These are phyloP conservation scores for Haliclona indistincta DNA, from an alignment of 37 sponge, comb jelly and placozoan species.

Conservation along the genomic window DNA sequence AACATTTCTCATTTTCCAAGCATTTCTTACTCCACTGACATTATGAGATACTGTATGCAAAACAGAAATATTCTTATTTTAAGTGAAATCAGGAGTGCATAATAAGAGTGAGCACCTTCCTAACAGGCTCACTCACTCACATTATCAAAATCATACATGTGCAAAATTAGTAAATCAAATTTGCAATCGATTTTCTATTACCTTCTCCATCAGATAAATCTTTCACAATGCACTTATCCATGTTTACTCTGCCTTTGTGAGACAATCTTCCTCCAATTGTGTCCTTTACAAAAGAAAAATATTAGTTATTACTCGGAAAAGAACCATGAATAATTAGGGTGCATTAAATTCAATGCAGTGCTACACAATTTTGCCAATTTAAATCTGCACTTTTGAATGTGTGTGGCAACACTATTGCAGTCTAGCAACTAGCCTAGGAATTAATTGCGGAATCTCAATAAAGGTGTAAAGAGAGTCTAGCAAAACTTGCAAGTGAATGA, in stretches of 20 bases:
- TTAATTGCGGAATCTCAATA: too few species aligned
- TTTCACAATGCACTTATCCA: slow-evolving; percentile 70
- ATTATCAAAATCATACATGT: neutral
- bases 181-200: too few species aligned
- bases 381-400: too few species aligned
- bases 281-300: slow-evolving; percentile 40
- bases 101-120: too few species aligned
- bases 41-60: slow-evolving; percentile 55
- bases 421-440: too few species aligned
- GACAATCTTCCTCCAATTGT: slow-evolving; percentile 75
- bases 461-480: too few species aligned
- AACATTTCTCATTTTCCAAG: slow-evolving; percentile 92
- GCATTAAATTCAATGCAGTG: too few species aligned
- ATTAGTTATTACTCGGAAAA: neutral
- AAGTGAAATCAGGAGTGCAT: neutral
- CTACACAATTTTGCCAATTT: too few species aligned
- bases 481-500: too few species aligned
- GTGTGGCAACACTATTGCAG: too few species aligned
- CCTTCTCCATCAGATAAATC: slow-evolving; percentile 85
- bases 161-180: neutral
- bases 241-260: slow-evolving; percentile 81
- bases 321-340: neutral
- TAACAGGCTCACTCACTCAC: neutral
- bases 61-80: too few species aligned
- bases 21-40: slow-evolving; percentile 70